These are phyloP conservation scores for Protomyctophum bolini DNA, from an alignment of 2,113 vertebrate genomes.

Conservation along the genomic window DNA sequence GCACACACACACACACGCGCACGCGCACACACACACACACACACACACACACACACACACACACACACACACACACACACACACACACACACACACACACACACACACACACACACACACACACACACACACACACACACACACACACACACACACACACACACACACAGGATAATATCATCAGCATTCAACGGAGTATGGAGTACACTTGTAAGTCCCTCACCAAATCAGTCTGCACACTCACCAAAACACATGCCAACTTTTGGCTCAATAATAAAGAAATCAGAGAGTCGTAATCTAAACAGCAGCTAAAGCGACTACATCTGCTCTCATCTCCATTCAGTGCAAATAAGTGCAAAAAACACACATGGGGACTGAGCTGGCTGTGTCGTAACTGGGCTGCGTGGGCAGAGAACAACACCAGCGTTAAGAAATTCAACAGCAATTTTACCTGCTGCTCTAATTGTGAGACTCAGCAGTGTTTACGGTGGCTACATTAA, in stretches of 20 bases:
- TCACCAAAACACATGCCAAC: slow-evolving; percentile 3
- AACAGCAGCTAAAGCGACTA: slow-evolving; percentile 23
- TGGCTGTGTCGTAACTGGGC: not conserved
- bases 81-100: slow-evolving; percentile 25
- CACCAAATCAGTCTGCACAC: slow-evolving; percentile 23
- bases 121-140: slow-evolving; percentile 20
- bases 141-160: slow-evolving; percentile 26
- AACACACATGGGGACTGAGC: not conserved
- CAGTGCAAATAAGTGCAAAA: slow-evolving; percentile 7
- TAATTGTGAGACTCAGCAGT: slow-evolving; percentile 31
- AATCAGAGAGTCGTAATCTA: slow-evolving; percentile 31
- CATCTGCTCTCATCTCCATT: slow-evolving; percentile 6
- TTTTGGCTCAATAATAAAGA: slow-evolving; percentile 37
- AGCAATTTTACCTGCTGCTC: slow-evolving; percentile 17
- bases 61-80: not conserved
- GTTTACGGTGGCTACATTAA: slow-evolving; percentile 46
- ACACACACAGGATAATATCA: slow-evolving; percentile 21
- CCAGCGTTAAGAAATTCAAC: slow-evolving; percentile 7
- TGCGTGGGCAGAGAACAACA: slow-evolving; percentile 12
- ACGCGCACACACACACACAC: not conserved
- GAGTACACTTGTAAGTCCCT: slow-evolving; percentile 33
- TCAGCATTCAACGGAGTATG: slow-evolving; percentile 29
- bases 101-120: slow-evolving; percentile 7
- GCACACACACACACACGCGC: slow-evolving; percentile 10
- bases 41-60: slow-evolving; percentile 20